phyloP scores from a whole-genome alignment of 2,888 invertebrate genomes.

The Mellilla xanthometata region DNA sequence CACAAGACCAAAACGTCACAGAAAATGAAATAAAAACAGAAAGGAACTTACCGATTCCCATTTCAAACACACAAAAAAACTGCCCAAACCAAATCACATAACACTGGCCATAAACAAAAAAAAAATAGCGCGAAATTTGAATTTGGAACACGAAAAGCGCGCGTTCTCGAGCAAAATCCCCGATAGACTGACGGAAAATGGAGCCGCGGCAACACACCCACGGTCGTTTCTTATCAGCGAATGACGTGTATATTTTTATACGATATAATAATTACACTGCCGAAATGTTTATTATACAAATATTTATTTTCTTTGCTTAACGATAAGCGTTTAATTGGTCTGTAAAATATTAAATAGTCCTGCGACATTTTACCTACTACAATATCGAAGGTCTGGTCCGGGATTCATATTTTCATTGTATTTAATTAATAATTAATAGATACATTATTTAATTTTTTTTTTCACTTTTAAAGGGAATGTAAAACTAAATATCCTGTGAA shows the following conservation, averaged over 20 bases:
- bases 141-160: conserved; percentile 33
- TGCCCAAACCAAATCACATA: conserved; percentile 19
- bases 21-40: background rate
- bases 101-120: conserved; percentile 28
- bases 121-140: conserved; percentile 36
- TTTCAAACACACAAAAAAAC: background rate
- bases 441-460: too few species aligned
- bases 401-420: too few species aligned
- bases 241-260: conserved; percentile 38
- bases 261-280: conserved; percentile 26
- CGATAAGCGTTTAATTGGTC: conserved; percentile 25
- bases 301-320: conserved; percentile 30
- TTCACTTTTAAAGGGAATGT: too few species aligned
- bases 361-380: background rate
- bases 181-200: conserved; percentile 43
- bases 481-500: too few species aligned
- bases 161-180: conserved; percentile 40
- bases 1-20: too few species aligned
- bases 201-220: conserved; percentile 52
- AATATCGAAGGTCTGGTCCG: too few species aligned
- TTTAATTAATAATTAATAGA: too few species aligned
- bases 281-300: conserved; percentile 26
- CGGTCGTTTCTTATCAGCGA: conserved; percentile 43
- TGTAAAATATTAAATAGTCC: conserved; percentile 12
- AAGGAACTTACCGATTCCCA: background rate